Conservation (phyloP, 2,888 invertebrate genomes). For the Hemicrepidius hirtus region DNA sequence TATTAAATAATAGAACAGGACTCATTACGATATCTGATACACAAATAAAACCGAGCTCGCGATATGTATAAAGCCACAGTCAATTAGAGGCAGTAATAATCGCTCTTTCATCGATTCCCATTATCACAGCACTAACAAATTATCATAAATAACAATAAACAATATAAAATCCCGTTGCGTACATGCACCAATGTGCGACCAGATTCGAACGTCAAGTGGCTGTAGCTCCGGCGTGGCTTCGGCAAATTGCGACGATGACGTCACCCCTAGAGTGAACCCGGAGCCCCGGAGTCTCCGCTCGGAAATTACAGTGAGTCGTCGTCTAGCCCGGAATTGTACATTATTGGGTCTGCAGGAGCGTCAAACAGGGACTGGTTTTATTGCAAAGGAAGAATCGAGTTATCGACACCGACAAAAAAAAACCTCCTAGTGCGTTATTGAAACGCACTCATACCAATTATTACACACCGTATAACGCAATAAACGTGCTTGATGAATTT, state of each 20-base stretch:
- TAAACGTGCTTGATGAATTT: too few species aligned
- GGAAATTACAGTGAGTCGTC: conserved; percentile 54
- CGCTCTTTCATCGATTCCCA: conserved; percentile 30
- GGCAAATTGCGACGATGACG: conserved; percentile 53
- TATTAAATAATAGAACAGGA: conserved; percentile 30
- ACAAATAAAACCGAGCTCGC: background rate
- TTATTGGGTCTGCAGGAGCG: conserved; percentile 46
- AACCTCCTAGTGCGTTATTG: background rate
- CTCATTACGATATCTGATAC: conserved; percentile 1
- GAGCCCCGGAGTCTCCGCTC: conserved; percentile 50
- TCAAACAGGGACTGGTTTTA: conserved; percentile 36
- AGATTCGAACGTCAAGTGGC: conserved; percentile 48
- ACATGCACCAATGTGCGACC: conserved; percentile 33
- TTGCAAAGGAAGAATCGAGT: conserved; percentile 31
- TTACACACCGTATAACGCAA: background rate
- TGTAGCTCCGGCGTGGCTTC: conserved; percentile 53
- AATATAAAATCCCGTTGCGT: conserved; percentile 30
- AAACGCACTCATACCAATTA: conserved; percentile 1
- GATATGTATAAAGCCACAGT: background rate
- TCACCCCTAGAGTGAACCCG: conserved; percentile 46
- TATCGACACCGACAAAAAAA: conserved; percentile 8
- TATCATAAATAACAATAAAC: conserved; percentile 40
- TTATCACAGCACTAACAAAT: conserved; percentile 18
- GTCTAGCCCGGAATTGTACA: conserved; percentile 52
- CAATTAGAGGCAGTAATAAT: conserved; percentile 22